A percentile compares a stretch with the other conserved stretches of the same genome.
These are phyloP conservation scores for Xiphydria camelus DNA, from an alignment of 2,888 invertebrate species.

Conservation along the genomic window DNA sequence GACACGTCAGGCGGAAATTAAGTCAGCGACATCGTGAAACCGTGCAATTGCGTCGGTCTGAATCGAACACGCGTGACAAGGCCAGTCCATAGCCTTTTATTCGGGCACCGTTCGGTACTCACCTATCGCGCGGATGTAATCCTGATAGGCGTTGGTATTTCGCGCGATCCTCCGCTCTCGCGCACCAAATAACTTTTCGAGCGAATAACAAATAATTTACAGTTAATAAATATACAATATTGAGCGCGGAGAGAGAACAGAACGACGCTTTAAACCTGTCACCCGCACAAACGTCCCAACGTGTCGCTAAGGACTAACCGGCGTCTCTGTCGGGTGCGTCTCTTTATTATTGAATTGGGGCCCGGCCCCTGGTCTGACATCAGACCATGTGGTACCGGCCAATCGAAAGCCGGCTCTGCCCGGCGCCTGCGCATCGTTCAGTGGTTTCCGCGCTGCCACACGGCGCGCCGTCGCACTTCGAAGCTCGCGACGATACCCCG, in stretches of 20 bases:
- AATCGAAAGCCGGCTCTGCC: conserved; percentile 60
- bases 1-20: too few species aligned
- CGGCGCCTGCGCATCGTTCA: conserved; percentile 44
- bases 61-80: too few species aligned
- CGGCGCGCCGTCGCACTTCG: conserved; percentile 5
- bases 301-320: conserved; percentile 46
- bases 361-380: conserved; percentile 72
- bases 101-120: conserved; percentile 22
- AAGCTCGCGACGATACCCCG: too few species aligned
- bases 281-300: conserved; percentile 30
- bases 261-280: neutral
- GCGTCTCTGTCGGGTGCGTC: conserved; percentile 45
- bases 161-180: conserved; percentile 2
- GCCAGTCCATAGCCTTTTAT: too few species aligned
- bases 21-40: too few species aligned
- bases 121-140: conserved; percentile 41
- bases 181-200: conserved; percentile 20
- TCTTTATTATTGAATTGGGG: conserved; percentile 58
- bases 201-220: conserved; percentile 14
- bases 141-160: conserved; percentile 18
- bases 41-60: too few species aligned
- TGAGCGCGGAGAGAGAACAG: neutral
- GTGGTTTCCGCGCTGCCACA: neutral
- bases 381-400: conserved; percentile 74
- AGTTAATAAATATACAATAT: conserved; percentile 8